Percentiles rank a stretch among this genome's conserved stretches.
phyloP scores from a whole-genome alignment of 2,113 vertebrate genomes.

The Poicephalus meyeri region DNA sequence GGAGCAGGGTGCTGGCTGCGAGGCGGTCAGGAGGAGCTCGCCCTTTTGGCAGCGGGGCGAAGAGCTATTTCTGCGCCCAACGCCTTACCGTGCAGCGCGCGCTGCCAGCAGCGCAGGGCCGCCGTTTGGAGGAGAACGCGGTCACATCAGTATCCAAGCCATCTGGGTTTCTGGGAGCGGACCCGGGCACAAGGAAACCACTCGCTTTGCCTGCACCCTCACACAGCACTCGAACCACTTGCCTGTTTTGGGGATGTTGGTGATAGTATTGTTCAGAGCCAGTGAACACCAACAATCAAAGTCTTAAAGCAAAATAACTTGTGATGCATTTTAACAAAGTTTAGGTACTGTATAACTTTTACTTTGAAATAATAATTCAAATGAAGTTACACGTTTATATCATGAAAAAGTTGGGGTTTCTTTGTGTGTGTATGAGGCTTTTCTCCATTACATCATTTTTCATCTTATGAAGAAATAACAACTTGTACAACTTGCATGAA shows the following conservation, averaged over 20 bases:
- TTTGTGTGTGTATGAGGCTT: neutral
- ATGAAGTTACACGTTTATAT: neutral
- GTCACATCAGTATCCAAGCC: accelerated
- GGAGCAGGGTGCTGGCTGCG: neutral
- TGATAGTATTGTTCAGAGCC: accelerated
- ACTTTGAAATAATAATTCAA: neutral
- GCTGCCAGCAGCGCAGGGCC: neutral
- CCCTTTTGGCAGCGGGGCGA: neutral
- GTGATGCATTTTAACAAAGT: neutral
- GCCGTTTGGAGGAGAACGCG: accelerated
- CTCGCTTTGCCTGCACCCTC: neutral
- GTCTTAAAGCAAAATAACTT: neutral
- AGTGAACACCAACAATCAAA: neutral
- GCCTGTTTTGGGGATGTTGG: accelerated
- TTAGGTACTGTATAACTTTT: neutral
- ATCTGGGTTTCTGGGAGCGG: neutral
- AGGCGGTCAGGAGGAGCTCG: accelerated
- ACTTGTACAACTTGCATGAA: neutral
- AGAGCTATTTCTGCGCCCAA: accelerated
- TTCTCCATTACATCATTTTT: neutral
- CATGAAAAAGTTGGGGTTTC: neutral
- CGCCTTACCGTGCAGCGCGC: too few species aligned
- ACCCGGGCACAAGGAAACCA: accelerated
- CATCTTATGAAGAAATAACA: neutral
- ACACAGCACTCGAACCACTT: accelerated